Percentiles rank a stretch among this genome's conserved stretches.
These are phyloP conservation scores for Cherax destructor DNA, from an alignment of 1,140 invertebrate species.

Conservation along the genomic window DNA sequence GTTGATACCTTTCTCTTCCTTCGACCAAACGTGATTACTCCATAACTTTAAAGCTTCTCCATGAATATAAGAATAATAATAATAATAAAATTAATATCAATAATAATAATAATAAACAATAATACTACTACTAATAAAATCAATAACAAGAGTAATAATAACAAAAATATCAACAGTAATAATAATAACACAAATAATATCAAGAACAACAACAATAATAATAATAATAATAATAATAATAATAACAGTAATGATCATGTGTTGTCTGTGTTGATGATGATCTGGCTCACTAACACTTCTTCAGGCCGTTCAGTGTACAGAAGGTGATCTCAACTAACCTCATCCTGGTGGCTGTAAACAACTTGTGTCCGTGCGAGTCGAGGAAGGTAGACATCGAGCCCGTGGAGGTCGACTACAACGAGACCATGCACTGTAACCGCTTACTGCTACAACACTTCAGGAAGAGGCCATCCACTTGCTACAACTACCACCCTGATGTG, in stretches of 20 bases:
- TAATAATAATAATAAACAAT: no score
- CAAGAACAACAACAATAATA: no score
- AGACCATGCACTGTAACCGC: conserved; percentile 52
- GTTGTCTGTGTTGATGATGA: background rate
- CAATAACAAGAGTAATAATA: no score
- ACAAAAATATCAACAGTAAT: no score
- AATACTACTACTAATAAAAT: no score
- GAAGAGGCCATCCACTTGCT: conserved; percentile 59
- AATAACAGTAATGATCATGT: background rate
- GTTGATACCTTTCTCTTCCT: no score
- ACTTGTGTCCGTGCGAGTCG: conserved; percentile 85
- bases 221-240: no score
- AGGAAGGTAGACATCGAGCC: conserved; percentile 68
- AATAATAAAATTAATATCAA: no score
- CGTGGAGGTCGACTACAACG: conserved; percentile 56
- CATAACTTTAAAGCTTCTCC: no score
- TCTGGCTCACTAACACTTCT: conserved; percentile 55
- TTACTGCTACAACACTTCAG: conserved; percentile 66
- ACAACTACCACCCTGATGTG: conserved; percentile 70
- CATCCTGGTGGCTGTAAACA: conserved; percentile 91
- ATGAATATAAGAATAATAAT: no score
- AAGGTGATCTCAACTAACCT: conserved; percentile 94
- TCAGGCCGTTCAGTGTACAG: conserved; percentile 92
- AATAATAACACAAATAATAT: no score
- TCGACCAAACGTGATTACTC: no score